Conservation (phyloP, 1,140 invertebrate species). For the Drosophila yakuba region DNA sequence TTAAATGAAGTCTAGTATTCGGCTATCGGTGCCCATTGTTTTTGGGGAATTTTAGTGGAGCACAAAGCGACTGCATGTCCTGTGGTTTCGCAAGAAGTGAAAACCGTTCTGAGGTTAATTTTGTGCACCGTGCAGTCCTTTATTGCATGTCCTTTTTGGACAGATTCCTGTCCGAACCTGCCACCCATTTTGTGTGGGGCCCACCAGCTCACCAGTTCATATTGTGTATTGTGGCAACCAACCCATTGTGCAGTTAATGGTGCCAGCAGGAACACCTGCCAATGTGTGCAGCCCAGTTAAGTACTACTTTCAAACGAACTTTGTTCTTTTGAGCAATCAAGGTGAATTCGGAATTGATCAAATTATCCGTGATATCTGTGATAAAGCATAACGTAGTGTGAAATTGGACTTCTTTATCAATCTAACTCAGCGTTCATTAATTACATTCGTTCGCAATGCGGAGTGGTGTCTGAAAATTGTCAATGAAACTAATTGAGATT, state of each 20-base stretch:
- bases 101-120: conserved; percentile 8
- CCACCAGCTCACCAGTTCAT: too few relatives aligned
- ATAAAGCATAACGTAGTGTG: background rate
- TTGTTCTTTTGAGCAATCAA: background rate
- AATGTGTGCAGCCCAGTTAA: background rate
- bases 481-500: too few relatives aligned
- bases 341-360: conserved; percentile 1
- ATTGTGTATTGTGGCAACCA: too few relatives aligned
- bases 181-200: too few relatives aligned
- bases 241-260: conserved; percentile 16
- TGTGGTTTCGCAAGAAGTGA: background rate
- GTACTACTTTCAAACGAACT: background rate
- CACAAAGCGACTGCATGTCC: background rate
- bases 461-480: too few relatives aligned
- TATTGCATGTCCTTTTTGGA: conserved; percentile 27
- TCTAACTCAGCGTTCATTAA: too few relatives aligned
- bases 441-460: too few relatives aligned
- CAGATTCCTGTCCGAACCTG: background rate
- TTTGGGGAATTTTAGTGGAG: background rate
- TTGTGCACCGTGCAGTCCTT: conserved; percentile 15
- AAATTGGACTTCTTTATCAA: background rate
- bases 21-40: background rate
- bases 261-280: conserved; percentile 1
- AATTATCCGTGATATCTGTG: background rate
- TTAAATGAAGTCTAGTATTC: background rate